Percentiles rank a stretch among this genome's conserved stretches.
Conservation (phyloP, 2,113 vertebrate species). For the Grallaria varia region DNA sequence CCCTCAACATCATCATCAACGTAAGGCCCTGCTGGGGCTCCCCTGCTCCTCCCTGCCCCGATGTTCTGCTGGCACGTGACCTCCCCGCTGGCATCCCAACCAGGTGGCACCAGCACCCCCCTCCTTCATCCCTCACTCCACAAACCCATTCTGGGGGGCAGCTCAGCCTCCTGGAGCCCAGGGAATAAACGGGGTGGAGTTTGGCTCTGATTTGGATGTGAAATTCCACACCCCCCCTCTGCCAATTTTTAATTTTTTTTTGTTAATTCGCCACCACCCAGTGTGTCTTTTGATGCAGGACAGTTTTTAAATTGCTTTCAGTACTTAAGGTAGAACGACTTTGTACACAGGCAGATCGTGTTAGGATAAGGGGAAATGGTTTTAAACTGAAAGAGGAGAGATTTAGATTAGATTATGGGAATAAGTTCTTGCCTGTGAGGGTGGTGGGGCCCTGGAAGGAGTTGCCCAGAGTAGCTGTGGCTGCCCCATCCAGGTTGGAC, state of each 20-base stretch:
- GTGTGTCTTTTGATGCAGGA: not conserved
- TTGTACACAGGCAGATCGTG: not conserved
- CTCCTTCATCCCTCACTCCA: not conserved
- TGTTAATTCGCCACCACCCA: not conserved
- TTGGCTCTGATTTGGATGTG: not conserved
- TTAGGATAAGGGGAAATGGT: not conserved
- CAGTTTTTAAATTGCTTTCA: not conserved
- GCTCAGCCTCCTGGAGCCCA: not conserved
- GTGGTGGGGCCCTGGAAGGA: accelerated
- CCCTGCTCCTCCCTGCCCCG: not conserved
- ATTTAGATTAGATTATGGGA: not conserved
- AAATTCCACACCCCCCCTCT: not conserved
- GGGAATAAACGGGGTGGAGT: not conserved
- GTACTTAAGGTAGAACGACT: not conserved
- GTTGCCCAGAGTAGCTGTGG: not conserved
- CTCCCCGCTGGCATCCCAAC: not conserved
- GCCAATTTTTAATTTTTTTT: not conserved
- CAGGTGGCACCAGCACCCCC: not conserved
- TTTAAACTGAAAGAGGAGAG: not conserved
- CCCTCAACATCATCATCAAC: constrained; percentile 95
- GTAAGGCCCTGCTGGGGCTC: constrained; percentile 76
- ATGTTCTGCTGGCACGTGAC: not conserved
- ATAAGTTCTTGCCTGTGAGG: not conserved
- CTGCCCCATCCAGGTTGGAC: not conserved
- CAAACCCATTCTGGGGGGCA: accelerated